Evolutionary conservation across 2,797 vertebrate genomes (phyloP).

Genomic region (Allobates femoralis): DNA sequence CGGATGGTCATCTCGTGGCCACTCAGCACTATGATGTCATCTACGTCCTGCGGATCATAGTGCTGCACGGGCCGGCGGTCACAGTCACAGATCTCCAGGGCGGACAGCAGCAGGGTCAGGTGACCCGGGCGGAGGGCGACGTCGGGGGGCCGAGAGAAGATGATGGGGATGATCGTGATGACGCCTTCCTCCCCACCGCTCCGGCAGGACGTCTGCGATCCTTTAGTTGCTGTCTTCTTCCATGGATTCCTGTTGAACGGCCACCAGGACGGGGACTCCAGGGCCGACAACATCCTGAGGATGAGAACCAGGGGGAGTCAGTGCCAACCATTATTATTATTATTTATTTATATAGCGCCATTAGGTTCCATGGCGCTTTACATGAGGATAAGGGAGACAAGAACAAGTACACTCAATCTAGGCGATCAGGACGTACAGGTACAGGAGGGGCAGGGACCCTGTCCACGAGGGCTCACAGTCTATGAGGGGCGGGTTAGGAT

Average conservation of each 20-base stretch:
- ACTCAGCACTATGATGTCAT: conserved; percentile 85
- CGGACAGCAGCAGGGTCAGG: conserved; percentile 80
- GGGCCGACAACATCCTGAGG: conserved; percentile 85
- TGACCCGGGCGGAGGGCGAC: conserved; percentile 79
- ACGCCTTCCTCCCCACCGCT: conserved; percentile 74
- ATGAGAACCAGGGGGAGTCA: background rate
- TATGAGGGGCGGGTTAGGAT: too few relatives aligned
- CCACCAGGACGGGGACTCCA: conserved; percentile 96
- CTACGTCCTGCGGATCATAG: conserved; percentile 85
- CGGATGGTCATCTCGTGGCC: conserved; percentile 89
- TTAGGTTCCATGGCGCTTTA: too few relatives aligned
- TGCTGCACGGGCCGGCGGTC: conserved; percentile 80
- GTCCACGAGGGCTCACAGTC: too few relatives aligned
- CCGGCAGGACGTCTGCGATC: background rate
- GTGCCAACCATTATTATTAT: background rate
- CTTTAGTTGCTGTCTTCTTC: conserved; percentile 75
- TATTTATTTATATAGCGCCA: too few relatives aligned
- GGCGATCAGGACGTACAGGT: too few relatives aligned
- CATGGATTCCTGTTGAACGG: conserved; percentile 88
- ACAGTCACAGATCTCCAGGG: conserved; percentile 84
- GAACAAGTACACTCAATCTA: too few relatives aligned
- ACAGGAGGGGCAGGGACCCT: too few relatives aligned
- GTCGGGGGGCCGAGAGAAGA: conserved; percentile 80
- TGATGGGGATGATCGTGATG: conserved; percentile 82
- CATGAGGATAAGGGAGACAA: too few relatives aligned